These are phyloP conservation scores for Taeniopygia guttata DNA, from an alignment of 2,797 vertebrate species.

Conservation along the genomic window DNA sequence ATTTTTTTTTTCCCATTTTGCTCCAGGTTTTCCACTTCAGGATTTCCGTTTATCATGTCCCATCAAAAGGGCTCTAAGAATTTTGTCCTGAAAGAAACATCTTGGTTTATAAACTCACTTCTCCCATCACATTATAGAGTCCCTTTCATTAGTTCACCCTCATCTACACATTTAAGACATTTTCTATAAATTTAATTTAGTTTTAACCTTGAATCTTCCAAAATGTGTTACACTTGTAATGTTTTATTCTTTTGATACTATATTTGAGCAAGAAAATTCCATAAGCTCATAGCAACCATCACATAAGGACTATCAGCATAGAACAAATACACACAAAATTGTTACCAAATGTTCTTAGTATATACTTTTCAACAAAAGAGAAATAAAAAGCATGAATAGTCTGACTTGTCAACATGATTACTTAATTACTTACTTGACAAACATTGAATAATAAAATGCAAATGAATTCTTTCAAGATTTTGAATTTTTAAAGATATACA, in stretches of 20 bases:
- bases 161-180: background rate
- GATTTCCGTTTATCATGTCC: background rate
- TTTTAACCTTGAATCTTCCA: background rate
- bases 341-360: slow-evolving; percentile 49
- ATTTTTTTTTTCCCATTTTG: background rate
- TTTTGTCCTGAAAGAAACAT: background rate
- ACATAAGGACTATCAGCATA: background rate
- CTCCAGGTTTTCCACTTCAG: background rate
- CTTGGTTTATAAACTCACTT: background rate
- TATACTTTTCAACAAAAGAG: slow-evolving; percentile 27
- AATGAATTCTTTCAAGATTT: slow-evolving; percentile 24
- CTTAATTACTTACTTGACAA: slow-evolving; percentile 49
- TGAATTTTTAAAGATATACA: background rate
- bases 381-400: slow-evolving; percentile 9
- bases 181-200: background rate
- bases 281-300: background rate
- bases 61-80: background rate
- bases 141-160: background rate
- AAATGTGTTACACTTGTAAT: background rate
- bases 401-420: slow-evolving; percentile 17
- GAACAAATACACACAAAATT: slow-evolving; percentile 42
- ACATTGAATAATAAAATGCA: slow-evolving; percentile 12
- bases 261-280: slow-evolving; percentile 1
- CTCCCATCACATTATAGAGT: background rate
- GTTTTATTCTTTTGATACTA: background rate